Evolutionary conservation across 2,113 vertebrate genomes (phyloP), one percentile per base, ranked within the genome.

Genomic region (Mola mola): DNA sequence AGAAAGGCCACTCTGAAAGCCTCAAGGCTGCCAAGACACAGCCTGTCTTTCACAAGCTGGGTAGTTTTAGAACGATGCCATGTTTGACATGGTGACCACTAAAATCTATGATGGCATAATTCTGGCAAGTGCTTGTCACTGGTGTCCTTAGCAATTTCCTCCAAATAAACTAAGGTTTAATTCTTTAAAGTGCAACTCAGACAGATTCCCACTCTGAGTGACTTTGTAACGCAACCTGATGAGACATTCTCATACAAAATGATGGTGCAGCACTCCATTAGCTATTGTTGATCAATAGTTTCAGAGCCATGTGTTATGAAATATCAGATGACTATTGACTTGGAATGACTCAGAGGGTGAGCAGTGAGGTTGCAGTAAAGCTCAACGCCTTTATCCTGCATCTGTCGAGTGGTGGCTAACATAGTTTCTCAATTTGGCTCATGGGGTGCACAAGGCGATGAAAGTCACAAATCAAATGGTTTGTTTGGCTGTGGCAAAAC

Each of bases 1-100:
- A 84, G 76, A 90, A 87, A 87, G 78, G 59, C 53, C 60, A 55
- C 77, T 86, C 68, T 87, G 66, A 82, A 70, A 79, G 62, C 58
- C 66, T 70, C 33, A 55, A 69, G 77, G 49, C 78, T 56, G 59
- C 74, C 61, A 51, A 77, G 67, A 85, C 81, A 89, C 76, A 68
- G 87, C 43, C 72, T 31, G 77, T 65, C 79, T 84, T 88, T 87
- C 81, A 86, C 64, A 68, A 42, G 77, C 69, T 17, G 58, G 69
- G 19, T 46, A 42, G 57, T 58, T 68, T 66, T 44, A 58, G 47
- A 52, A 72, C 79, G 79, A 76, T 58, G 66, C 58, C 25, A 26
- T 0, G 41, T 66, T 74, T 53, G 67, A 72, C 57, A 64, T 59
- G 64, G 79, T n/a, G 74, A 83, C 82, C 42, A 22, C 17, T 15